phyloP scores from a whole-genome alignment of 2,888 invertebrate species.

The Eupithecia centaureata region DNA sequence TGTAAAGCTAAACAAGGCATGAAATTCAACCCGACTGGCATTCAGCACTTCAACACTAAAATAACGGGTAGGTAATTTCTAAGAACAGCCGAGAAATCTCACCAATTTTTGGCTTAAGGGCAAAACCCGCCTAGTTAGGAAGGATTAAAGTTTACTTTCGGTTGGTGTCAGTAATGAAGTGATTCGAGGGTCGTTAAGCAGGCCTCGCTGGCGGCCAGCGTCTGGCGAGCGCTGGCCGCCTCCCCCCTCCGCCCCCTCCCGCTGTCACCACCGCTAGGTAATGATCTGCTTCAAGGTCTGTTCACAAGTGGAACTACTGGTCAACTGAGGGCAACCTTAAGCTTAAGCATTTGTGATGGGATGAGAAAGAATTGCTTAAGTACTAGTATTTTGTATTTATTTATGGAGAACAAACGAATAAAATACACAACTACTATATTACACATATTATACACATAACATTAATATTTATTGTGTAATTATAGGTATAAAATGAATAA shows the following conservation, averaged over 20 bases:
- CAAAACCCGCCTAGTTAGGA: conserved; percentile 19
- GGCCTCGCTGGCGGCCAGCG: conserved; percentile 33
- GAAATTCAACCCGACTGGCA: conserved; percentile 7
- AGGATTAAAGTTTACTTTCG: conserved; percentile 9
- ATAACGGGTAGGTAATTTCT: conserved; percentile 36
- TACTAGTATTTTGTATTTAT: too few species aligned
- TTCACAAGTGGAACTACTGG: conserved; percentile 5
- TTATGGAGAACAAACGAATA: too few species aligned
- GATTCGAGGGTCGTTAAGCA: conserved; percentile 43
- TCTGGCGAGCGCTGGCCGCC: conserved; percentile 35
- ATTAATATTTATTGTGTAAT: too few species aligned
- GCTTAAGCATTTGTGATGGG: background rate
- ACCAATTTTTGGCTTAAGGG: conserved; percentile 38
- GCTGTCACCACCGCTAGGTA: conserved; percentile 34
- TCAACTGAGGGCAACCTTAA: background rate
- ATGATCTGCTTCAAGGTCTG: conserved; percentile 21
- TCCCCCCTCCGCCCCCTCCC: conserved; percentile 7
- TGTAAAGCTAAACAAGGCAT: background rate
- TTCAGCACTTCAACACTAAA: conserved; percentile 33
- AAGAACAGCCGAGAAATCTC: conserved; percentile 37
- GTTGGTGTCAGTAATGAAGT: conserved; percentile 25
- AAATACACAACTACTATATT: too few species aligned
- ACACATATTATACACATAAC: too few species aligned
- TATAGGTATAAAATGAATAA: too few species aligned
- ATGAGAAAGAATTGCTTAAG: background rate